Base-by-base conservation (phyloP, 2,888 invertebrate genomes). In the Argyresthia goedartella region DNA sequence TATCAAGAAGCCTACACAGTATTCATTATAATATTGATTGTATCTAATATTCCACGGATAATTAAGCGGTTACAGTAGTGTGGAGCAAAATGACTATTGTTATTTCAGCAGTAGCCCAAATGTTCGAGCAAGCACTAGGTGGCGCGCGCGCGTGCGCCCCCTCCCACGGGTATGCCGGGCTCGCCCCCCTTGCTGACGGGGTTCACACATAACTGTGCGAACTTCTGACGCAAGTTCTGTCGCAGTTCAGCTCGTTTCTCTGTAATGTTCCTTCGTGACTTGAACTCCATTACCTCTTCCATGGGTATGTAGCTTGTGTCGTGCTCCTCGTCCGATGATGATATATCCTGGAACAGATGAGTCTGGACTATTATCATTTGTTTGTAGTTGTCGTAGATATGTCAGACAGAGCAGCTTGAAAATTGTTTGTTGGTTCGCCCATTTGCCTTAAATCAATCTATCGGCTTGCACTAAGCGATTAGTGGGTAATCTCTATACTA, bases 231-330 rank as follows among this genome's bases (percentile, higher is more conserved):
- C 56, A 97, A 85, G 54, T 91, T 94, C 76, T 95, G 92, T 52
- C 96, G 89, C 65, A 96, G 82, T 78, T 95, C 92, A 67, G 93
- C 91, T 60, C 96, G 91, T 81, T 94, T 91, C 68, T 94, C 92
- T 56, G 91, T 90, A 65, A 95, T 91, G 73, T 93, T 92, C 71
- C 91, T 90, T 69, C 93, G 92, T 60, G 93, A 93, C 85, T 94
- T 92, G 77, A 95, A 96, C 81, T 94, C 93, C 81, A 91, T 88
- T 60, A 97, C 93, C 76, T 96, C 96, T 80, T 96, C 96, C 63
- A 92, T 91, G 60, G 96, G 95, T 88, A 96, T 96, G 88, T 92
- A 91, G 84, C 92, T 90, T 63, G 89, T 90, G 65, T 91, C 92
- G 60, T 93, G 92, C 69, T 93, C 91, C 61, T 93, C 93, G 56